Evolutionary conservation across 2,797 vertebrate genomes (phyloP).

Genomic region (Myotis daubentonii): DNA sequence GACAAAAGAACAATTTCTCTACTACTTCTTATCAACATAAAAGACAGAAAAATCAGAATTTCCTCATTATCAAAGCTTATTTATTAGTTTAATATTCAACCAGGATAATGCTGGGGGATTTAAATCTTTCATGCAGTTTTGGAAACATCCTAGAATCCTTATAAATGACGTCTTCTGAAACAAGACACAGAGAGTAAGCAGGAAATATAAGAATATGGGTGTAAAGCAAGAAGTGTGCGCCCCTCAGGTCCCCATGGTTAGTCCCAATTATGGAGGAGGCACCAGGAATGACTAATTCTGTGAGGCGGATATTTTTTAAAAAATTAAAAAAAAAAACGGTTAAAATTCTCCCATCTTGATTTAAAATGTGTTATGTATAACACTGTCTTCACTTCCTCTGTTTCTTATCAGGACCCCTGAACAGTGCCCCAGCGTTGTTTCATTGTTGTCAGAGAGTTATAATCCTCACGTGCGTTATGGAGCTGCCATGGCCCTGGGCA

Average conservation of each 20-base stretch:
- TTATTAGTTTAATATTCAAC: constrained; percentile 1
- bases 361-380: constrained; percentile 27
- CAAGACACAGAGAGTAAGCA: background rate
- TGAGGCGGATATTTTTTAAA: too few relatives aligned
- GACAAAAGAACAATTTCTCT: constrained; percentile 17
- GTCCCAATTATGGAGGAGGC: background rate
- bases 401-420: constrained; percentile 93
- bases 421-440: constrained; percentile 98
- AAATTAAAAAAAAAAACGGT: background rate
- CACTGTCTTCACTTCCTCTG: constrained; percentile 26
- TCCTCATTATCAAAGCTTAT: background rate
- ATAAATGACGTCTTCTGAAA: constrained; percentile 37
- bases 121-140: constrained; percentile 1
- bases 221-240: background rate
- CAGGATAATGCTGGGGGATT: background rate
- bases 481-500: constrained; percentile 98
- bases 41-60: constrained; percentile 10
- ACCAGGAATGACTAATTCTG: background rate
- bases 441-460: constrained; percentile 98
- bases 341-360: constrained; percentile 19
- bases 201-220: background rate
- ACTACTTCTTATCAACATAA: constrained; percentile 2
- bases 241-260: background rate
- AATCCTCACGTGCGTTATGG: constrained; percentile 99
- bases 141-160: background rate